phyloP scores from a whole-genome alignment of 2,888 invertebrate species.

The Melinaea marsaeus region DNA sequence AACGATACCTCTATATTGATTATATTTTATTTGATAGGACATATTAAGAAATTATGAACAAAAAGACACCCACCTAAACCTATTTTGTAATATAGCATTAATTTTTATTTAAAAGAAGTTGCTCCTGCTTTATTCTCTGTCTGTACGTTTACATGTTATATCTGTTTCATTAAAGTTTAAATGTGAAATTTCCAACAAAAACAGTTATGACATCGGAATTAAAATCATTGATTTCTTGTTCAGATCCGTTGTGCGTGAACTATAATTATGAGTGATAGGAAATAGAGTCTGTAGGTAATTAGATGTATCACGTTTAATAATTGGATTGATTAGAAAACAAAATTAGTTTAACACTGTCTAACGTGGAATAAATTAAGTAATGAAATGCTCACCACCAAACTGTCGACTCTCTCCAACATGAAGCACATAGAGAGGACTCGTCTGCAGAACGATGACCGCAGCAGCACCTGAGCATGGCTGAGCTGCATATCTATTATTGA shows the following conservation, averaged over 20 bases:
- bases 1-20: too few species aligned
- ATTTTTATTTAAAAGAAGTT: too few species aligned
- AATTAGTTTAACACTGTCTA: neutral
- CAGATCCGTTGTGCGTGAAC: neutral
- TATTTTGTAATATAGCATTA: too few species aligned
- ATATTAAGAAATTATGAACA: too few species aligned
- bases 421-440: conserved; percentile 56
- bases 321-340: neutral
- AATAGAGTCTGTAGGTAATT: neutral
- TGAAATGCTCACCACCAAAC: conserved; percentile 44
- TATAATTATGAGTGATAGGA: conserved; percentile 6
- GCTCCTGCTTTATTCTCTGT: too few species aligned
- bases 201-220: neutral
- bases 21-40: too few species aligned
- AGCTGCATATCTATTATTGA: conserved; percentile 52
- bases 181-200: neutral
- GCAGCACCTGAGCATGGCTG: conserved; percentile 59
- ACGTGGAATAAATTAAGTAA: too few species aligned
- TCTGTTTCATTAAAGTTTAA: neutral
- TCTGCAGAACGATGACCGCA: conserved; percentile 63
- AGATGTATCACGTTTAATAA: neutral
- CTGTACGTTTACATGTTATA: neutral
- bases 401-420: conserved; percentile 55
- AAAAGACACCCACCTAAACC: too few species aligned
- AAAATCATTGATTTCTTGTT: neutral